Evolutionary conservation across 1,140 invertebrate species (phyloP), one percentile per base, ranked within the genome.

Genomic region (Apis dorsata): DNA sequence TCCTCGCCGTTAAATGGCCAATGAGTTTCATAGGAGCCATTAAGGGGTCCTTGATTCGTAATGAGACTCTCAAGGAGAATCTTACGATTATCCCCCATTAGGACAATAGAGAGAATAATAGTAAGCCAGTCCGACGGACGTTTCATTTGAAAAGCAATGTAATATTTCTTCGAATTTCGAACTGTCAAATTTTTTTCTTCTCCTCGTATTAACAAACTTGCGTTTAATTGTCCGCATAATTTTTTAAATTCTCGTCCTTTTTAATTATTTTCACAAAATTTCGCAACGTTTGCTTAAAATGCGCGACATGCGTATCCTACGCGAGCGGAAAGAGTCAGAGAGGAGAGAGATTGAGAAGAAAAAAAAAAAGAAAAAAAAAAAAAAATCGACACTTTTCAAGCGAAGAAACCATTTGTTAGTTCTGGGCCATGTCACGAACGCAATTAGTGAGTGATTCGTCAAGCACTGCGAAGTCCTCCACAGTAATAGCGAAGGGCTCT

Each of bases 361-460:
- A 3, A 51, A n/a, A n/a, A 73, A 21, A 19, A 21, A 55, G 10
- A 63, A 24, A 5, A 49, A 17, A 15, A 76, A 87, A 81, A 81
- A 74, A 77, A 82, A 69, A 84, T 86, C 86, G 81, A 85, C 86
- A 84, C 60, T 83, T 87, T 86, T 59, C 69, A 59, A 78, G 90
- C 86, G 89, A 92, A 91, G 89, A 88, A 88, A 89, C 85, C 86
- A 90, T 91, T 93, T 93, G 92, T 92, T 92, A 93, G 91, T 92
- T 91, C 85, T 90, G 91, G 90, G 86, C 90, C 89, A 91, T 93
- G 92, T 93, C 93, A 94, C 93, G 93, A 93, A 93, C 90, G 91
- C 93, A 94, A 94, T 94, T 94, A 94, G 93, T 94, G 92, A 93
- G 86, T 92, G 92, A 93, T 93, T 93, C 88, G 92, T 92, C 90